Base-by-base conservation (phyloP, 2,888 invertebrate genomes). In the Dione juno region DNA sequence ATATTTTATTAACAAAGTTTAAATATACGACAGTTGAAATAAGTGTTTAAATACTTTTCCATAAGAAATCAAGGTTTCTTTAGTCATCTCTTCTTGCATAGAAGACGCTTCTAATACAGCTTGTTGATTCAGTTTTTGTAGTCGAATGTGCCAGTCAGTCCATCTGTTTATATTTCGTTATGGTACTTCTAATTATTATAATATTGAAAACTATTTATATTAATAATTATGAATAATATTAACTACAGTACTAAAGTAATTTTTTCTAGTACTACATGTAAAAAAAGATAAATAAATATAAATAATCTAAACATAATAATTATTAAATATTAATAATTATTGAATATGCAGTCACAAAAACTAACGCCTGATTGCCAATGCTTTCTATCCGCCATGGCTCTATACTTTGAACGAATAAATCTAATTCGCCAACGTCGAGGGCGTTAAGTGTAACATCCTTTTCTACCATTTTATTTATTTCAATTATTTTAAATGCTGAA, bases 91-190 rank as follows among this genome's bases (percentile, higher is more conserved):
- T 86, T 98, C 97, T 76, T 95, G 95, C 81, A 96, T 92, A 37
- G 94, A 94, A 13, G 95, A 94, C 0, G 97, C 97, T 93, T 98
- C 98, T 53, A 97, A 85, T 54, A 97, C 95, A 1, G 97, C 97
- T 90, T 98, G 97, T 86, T 98, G 97, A 81, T 97, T 97, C 13
- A 98, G 85, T 85, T 97, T 97, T 81, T 98, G 96, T 10, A 98
- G 84, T 79, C 96, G 94, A 82, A 97, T 96, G 82, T 98, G 98
- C 89, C 95, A 95, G 78, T 97, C 96, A 59, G 97, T 89, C 97
- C 97, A 97, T 66, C 96, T 97, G 64, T 64, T 19, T 28, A 21
- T 0, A 53, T 53, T 7, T 28, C 7, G 8, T 8, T 28, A n/a
- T n/a, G 6, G 21, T 14, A 21, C 21, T 8, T 28, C 7, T 19